A percentile compares a stretch with the other conserved stretches of the same genome.
These are phyloP conservation scores for Euwallacea fornicatus DNA, from an alignment of 1,140 invertebrate species.

Conservation along the genomic window DNA sequence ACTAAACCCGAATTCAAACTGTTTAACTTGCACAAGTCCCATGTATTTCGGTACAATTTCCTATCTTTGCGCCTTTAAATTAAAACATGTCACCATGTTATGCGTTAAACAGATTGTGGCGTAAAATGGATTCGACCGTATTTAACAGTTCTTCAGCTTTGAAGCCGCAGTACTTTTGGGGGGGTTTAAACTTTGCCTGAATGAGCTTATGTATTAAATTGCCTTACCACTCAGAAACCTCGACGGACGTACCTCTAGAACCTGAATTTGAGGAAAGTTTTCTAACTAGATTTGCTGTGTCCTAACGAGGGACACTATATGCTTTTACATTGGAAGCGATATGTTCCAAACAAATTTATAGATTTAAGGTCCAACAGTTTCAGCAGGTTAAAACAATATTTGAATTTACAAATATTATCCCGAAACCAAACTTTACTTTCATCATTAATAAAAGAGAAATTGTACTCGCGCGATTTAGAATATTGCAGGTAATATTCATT, in stretches of 20 bases:
- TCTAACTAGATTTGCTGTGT: conserved; percentile 1
- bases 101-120: conserved; percentile 12
- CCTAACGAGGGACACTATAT: neutral
- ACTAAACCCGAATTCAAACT: neutral
- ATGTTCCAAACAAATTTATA: no score
- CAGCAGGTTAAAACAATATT: no score
- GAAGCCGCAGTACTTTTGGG: conserved; percentile 2
- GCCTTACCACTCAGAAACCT: conserved; percentile 10
- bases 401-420: no score
- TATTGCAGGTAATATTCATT: no score
- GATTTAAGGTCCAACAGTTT: no score
- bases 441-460: no score
- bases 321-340: no score
- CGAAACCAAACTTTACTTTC: no score
- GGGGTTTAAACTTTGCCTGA: conserved; percentile 6
- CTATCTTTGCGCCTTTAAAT: neutral
- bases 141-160: conserved; percentile 11
- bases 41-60: neutral
- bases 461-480: no score
- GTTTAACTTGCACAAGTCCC: neutral
- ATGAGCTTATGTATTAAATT: conserved; percentile 17
- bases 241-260: neutral
- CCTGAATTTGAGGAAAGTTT: neutral
- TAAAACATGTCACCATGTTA: conserved; percentile 13
- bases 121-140: conserved; percentile 14